Percentiles rank a stretch among this genome's conserved stretches.
phyloP scores from a whole-genome alignment of 2,797 vertebrate genomes.

The Chaetophractus vellerosus region DNA sequence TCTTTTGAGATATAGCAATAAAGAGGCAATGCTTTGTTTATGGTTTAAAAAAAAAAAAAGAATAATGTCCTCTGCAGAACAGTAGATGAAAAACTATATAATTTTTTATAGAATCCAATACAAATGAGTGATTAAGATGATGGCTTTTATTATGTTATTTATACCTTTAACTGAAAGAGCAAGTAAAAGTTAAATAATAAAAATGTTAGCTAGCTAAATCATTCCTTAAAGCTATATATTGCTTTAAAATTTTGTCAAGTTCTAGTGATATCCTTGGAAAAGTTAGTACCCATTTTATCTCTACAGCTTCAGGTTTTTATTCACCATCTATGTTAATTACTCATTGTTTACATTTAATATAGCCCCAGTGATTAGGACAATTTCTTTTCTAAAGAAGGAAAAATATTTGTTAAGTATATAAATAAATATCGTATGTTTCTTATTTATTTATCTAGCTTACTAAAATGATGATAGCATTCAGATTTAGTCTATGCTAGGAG shows the following conservation, averaged over 20 bases:
- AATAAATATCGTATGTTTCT: background rate
- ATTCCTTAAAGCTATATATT: background rate
- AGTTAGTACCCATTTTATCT: background rate
- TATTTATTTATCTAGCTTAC: background rate
- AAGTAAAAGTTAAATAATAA: conserved; percentile 50
- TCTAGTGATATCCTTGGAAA: conserved; percentile 48
- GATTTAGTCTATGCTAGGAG: background rate
- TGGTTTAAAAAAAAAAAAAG: conserved; percentile 52
- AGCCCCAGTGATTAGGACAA: background rate
- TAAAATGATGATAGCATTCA: background rate
- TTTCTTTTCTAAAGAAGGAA: background rate
- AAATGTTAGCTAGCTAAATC: conserved; percentile 35
- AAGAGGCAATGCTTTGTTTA: conserved; percentile 72
- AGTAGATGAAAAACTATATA: conserved; percentile 28
- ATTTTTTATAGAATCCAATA: conserved; percentile 53
- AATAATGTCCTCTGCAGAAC: conserved; percentile 71
- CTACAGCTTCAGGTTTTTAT: background rate
- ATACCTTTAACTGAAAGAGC: conserved; percentile 32
- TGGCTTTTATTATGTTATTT: conserved; percentile 37
- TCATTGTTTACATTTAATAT: conserved; percentile 1
- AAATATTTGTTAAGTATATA: background rate
- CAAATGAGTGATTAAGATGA: conserved; percentile 66
- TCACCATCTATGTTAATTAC: conserved; percentile 27
- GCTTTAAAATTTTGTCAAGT: conserved; percentile 33
- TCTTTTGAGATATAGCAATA: conserved; percentile 53